Conservation (phyloP, 2,113 vertebrate species). For the Rhabdomys dilectus region DNA sequence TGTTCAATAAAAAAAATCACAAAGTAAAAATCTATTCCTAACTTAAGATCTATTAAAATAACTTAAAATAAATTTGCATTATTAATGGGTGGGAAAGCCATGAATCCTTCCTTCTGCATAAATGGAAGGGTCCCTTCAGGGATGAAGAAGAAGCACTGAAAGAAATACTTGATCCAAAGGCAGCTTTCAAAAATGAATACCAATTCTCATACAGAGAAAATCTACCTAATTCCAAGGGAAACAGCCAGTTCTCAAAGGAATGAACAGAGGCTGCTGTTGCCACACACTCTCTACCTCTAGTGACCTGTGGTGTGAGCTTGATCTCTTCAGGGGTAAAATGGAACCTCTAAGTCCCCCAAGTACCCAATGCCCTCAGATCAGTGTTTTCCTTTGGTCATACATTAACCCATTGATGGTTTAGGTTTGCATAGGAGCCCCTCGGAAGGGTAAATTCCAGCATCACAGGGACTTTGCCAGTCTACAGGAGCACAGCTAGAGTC, state of each 20-base stretch:
- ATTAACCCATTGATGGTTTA: background rate
- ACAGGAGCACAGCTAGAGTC: background rate
- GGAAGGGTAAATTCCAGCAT: background rate
- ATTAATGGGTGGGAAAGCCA: background rate
- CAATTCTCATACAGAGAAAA: background rate
- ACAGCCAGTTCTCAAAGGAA: background rate
- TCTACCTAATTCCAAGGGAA: background rate
- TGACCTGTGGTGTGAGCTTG: background rate
- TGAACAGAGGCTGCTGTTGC: background rate
- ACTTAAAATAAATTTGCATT: conserved; percentile 44
- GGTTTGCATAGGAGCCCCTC: background rate
- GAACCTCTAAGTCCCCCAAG: background rate
- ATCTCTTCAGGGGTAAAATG: background rate
- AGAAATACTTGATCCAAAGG: conserved; percentile 5
- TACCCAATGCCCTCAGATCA: background rate
- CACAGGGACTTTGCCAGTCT: background rate
- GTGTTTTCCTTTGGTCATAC: background rate
- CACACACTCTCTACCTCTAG: background rate
- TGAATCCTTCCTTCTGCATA: background rate
- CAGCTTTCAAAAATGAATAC: conserved; percentile 45
- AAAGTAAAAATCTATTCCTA: conserved; percentile 1
- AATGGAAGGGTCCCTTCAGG: background rate
- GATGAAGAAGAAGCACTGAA: conserved; percentile 14
- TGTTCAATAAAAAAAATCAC: background rate
- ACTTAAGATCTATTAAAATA: conserved; percentile 37